phyloP scores from a whole-genome alignment of 1,140 invertebrate genomes.

The Trinorchestia longiramus region DNA sequence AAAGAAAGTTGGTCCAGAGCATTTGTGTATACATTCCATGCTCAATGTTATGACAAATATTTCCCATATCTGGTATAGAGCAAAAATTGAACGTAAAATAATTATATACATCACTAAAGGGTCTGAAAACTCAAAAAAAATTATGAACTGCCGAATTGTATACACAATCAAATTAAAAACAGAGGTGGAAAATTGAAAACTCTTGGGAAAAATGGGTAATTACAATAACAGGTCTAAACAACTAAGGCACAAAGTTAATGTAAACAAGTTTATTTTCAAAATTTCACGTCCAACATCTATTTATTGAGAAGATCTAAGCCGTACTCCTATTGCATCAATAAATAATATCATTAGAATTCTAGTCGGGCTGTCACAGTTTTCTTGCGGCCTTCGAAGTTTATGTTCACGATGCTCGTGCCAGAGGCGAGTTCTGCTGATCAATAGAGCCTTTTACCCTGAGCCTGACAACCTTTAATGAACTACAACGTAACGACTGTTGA shows the following conservation, averaged over 20 bases:
- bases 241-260: too few relatives aligned
- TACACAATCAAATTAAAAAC: background rate
- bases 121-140: background rate
- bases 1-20: too few relatives aligned
- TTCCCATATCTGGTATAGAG: background rate
- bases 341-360: background rate
- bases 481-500: background rate
- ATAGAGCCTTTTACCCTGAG: background rate
- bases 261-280: too few relatives aligned
- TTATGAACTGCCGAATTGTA: background rate
- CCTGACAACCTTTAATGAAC: background rate
- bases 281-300: background rate
- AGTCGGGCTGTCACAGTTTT: background rate
- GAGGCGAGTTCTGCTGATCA: background rate
- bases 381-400: background rate
- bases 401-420: background rate
- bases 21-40: too few relatives aligned
- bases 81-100: background rate
- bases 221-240: background rate
- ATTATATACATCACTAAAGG: background rate
- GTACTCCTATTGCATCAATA: background rate
- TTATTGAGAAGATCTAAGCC: background rate
- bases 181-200: background rate
- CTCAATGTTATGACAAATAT: background rate
- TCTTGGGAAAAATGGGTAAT: background rate